Conservation (phyloP, 2,797 vertebrate species). For the Rhyacichthys aspro region DNA sequence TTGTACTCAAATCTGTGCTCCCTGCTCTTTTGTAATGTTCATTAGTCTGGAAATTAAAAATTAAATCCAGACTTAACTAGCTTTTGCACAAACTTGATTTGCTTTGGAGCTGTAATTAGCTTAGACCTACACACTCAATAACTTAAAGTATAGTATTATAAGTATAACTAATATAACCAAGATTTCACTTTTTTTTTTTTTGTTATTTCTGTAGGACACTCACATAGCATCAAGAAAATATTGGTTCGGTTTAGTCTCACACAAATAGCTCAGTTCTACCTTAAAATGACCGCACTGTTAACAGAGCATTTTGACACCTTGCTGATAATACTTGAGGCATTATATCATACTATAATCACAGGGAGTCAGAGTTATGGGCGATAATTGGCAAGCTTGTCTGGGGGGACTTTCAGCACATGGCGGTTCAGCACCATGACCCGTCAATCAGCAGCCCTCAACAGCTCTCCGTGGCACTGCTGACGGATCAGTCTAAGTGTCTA, state of each 20-base stretch:
- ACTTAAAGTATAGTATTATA: too few relatives aligned
- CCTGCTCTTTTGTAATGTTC: too few relatives aligned
- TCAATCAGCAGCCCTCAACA: constrained; percentile 36
- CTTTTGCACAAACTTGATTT: too few relatives aligned
- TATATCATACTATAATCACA: constrained; percentile 32
- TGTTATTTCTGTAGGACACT: too few relatives aligned
- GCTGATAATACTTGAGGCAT: constrained; percentile 19
- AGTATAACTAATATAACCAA: too few relatives aligned
- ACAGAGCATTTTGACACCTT: constrained; percentile 22
- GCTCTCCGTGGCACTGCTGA: constrained; percentile 31
- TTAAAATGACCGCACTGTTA: constrained; percentile 1
- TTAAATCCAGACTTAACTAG: too few relatives aligned
- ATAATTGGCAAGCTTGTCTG: constrained; percentile 52
- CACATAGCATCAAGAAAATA: neutral
- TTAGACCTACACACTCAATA: too few relatives aligned
- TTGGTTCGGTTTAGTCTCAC: neutral
- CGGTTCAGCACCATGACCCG: constrained; percentile 35
- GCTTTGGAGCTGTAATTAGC: too few relatives aligned
- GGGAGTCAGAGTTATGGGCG: constrained; percentile 26
- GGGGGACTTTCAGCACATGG: constrained; percentile 32
- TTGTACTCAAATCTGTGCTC: too few relatives aligned
- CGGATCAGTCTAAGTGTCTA: constrained; percentile 35
- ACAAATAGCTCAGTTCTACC: neutral
- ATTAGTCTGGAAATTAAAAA: too few relatives aligned
- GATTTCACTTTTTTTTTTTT: too few relatives aligned